These are phyloP conservation scores for Prunella fulvescens DNA, from an alignment of 2,113 vertebrate genomes.

Conservation along the genomic window DNA sequence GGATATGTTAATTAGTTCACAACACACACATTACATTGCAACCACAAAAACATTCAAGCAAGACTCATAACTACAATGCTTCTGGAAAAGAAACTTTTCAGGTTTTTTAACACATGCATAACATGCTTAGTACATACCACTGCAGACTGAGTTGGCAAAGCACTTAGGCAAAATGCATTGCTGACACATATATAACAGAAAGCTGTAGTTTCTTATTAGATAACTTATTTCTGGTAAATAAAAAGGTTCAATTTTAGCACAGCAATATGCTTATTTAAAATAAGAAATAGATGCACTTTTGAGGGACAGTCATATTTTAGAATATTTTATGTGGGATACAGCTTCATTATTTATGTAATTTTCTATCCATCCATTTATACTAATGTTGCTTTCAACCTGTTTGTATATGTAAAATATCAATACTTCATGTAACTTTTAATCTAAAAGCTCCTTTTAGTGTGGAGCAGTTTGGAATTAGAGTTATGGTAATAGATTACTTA, in stretches of 20 bases:
- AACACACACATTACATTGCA: slow-evolving; percentile 31
- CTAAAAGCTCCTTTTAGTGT: not conserved
- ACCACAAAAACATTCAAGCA: slow-evolving; percentile 48
- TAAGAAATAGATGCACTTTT: not conserved
- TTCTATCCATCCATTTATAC: not conserved
- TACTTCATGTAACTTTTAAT: not conserved
- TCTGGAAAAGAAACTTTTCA: slow-evolving; percentile 20
- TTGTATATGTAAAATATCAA: not conserved
- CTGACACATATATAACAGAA: slow-evolving; percentile 45
- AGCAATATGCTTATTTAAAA: not conserved
- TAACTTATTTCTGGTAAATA: slow-evolving; percentile 25
- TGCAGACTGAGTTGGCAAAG: slow-evolving; percentile 68
- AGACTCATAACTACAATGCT: slow-evolving; percentile 16
- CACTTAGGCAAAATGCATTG: slow-evolving; percentile 64
- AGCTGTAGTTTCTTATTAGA: slow-evolving; percentile 44
- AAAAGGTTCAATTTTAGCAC: slow-evolving; percentile 10
- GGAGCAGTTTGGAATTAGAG: not conserved
- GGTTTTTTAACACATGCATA: slow-evolving; percentile 61
- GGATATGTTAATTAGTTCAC: slow-evolving; percentile 32
- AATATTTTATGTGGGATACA: not conserved
- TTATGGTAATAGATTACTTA: slow-evolving; percentile 32
- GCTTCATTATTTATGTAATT: not conserved
- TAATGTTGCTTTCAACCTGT: not conserved
- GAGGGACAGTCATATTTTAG: not conserved
- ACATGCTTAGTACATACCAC: slow-evolving; percentile 67